Base-by-base conservation (phyloP, 2,113 vertebrate species). In the Psephotus haematonotus region DNA sequence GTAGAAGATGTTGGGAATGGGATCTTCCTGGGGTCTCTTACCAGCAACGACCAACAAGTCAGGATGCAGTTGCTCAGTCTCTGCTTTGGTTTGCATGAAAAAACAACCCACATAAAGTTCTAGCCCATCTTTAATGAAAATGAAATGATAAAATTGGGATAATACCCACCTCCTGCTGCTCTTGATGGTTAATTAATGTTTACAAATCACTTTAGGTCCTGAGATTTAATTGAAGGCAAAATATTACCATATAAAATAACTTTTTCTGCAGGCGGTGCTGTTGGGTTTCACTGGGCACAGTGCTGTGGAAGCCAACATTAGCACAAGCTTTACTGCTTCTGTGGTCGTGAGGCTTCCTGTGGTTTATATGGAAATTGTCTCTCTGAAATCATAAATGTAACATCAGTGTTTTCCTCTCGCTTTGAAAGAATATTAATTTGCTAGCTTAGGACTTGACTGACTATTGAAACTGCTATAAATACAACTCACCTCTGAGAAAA, bases 171-270 rank as follows among this genome's bases (percentile, higher is more conserved):
- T 91, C 83, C 65, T 82, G 65, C 92, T 96, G 91, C 91, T 94
- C 88, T 85, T 87, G 86, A 93, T 83, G 89, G 75, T 96, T 96
- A 96, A 95, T 96, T 94, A 96, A 92, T 95, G 93, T 97, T 97
- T 96, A 87, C 88, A 72, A 97, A 96, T 95, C 91, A 96, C 88
- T 96, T 97, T 53, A 84, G 88, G 96, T 88, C 69, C 65, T 7
- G 52, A 93, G 76, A 86, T 94, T 90, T 95, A 96, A 96, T 94
- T 94, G 93, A 94, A 96, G 57, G 86, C 86, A 96, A 96, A 93
- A 91, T 93, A 92, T 96, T 96, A 94, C 57, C 92, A 78, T 94
- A 68, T 92, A 88, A 95, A 96, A 95, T 71, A 70, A 65, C 77
- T 82, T 82, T 94, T 91, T 83, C 28, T 89, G 70, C 86, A 69